phyloP scores from a whole-genome alignment of 2,113 vertebrate species.

The Muscicapa adusta region DNA sequence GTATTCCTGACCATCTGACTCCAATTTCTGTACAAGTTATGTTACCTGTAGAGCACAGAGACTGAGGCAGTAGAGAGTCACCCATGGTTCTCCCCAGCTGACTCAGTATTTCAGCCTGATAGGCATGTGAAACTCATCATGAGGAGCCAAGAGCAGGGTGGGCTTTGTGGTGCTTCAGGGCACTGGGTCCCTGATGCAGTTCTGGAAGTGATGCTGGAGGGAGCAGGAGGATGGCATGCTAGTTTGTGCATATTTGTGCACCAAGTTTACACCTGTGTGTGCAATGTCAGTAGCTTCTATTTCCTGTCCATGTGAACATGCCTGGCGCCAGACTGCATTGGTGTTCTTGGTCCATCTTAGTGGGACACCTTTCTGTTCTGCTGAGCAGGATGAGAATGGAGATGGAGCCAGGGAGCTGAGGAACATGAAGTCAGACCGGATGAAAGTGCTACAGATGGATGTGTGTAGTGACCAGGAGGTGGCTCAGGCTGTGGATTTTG shows the following conservation, averaged over 20 bases:
- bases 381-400: constrained; percentile 73
- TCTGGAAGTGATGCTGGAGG: neutral
- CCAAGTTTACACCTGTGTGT: neutral
- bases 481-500: constrained; percentile 68
- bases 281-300: neutral
- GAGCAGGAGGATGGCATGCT: rapidly evolving
- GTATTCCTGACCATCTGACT: neutral
- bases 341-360: neutral
- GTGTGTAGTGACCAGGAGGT: constrained; percentile 85
- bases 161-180: neutral
- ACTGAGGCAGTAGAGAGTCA: neutral
- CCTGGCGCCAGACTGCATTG: neutral
- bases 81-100: neutral
- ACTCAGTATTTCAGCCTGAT: neutral
- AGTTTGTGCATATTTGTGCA: neutral
- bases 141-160: neutral
- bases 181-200: neutral
- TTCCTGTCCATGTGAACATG: neutral
- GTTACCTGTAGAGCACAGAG: neutral
- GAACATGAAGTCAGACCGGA: constrained; percentile 74
- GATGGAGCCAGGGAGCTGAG: constrained; percentile 75
- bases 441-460: constrained; percentile 86
- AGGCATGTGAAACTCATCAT: neutral
- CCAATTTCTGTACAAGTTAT: neutral
- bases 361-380: neutral